phyloP scores from a whole-genome alignment of 2,113 vertebrate species.

The Sinocyclocheilus anophthalmus region DNA sequence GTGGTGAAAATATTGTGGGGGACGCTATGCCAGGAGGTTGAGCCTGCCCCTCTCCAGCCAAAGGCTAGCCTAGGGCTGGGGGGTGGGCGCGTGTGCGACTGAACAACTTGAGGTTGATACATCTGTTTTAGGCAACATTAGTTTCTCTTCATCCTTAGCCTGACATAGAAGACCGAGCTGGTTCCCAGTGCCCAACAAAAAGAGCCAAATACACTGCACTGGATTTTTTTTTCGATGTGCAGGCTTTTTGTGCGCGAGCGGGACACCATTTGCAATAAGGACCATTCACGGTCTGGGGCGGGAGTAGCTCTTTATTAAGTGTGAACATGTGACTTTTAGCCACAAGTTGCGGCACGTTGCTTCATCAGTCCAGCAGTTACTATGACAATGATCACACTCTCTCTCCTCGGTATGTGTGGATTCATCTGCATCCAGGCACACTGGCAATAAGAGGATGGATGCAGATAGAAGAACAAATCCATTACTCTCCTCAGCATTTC shows the following conservation, averaged over 20 bases:
- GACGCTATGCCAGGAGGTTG: conserved; percentile 87
- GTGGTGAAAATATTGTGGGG: too few relatives aligned
- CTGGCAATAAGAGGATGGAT: conserved; percentile 62
- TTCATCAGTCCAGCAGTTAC: conserved; percentile 41
- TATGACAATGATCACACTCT: conserved; percentile 55
- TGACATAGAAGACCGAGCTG: conserved; percentile 9
- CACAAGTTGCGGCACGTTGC: conserved; percentile 23
- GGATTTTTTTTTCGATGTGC: conserved; percentile 8
- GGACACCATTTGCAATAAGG: conserved; percentile 39
- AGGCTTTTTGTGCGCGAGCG: too few relatives aligned
- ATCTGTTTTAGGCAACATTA: conserved; percentile 31
- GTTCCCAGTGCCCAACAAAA: conserved; percentile 4
- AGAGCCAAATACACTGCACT: background rate
- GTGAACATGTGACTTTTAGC: conserved; percentile 31
- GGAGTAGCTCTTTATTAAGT: background rate
- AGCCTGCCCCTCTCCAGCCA: conserved; percentile 62
- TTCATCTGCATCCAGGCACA: conserved; percentile 72
- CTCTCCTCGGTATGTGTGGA: conserved; percentile 68
- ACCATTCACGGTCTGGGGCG: too few relatives aligned
- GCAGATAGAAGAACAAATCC: conserved; percentile 66
- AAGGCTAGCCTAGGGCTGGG: too few relatives aligned
- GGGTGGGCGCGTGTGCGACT: too few relatives aligned
- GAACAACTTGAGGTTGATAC: background rate
- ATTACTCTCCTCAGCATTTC: conserved; percentile 68
- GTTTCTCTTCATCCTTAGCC: too few relatives aligned